Base-by-base conservation (phyloP, 2,797 vertebrate species). In the Typhlichthys eigenmanni region DNA sequence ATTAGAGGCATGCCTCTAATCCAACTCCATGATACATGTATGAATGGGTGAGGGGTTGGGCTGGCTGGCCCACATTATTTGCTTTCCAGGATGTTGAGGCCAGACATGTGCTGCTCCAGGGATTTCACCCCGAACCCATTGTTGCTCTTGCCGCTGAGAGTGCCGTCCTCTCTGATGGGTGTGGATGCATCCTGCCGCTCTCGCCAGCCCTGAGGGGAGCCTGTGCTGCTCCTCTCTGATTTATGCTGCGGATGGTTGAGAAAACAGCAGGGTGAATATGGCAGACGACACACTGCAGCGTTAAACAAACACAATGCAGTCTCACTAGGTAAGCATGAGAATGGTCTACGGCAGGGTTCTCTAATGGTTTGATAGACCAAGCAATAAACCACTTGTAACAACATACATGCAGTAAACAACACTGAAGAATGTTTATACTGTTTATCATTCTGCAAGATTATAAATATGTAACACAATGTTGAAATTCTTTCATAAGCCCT, bases 1-100 rank as follows among this genome's bases (percentile, higher is more conserved):
- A 0, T 29, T 29, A 29, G 24, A 29, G 24, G 16, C 29, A 24
- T 10, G 14, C 63, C 56, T 76, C 55, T 17, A 9, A 12, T 52
- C 62, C 67, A 68, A 63, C 52, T 54, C 47, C 61, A 1, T 38
- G 29, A 62, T 61, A 66, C 54, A 46, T 66, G 71, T 34, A 66
- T 82, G 76, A 64, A 10, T 29, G 24, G 48, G 74, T 76, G 76
- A 17, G 62, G 32, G 70, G 54, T 55, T 59, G 66, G 56, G 59
- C 46, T 46, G 34, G 60, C 51, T 50, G 55, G 64, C 47, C 74
- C 52, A 67, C 64, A 61, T 74, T 91, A 93, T 87, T 95, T 95
- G 88, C 92, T 96, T 81, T 96, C 95, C 79, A 93, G 90, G 88
- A 98, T 92, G 0, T 93, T 95, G 75, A 95, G 91, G 58, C 86